Percentiles rank a stretch among this genome's conserved stretches.
These are phyloP conservation scores for Apistogramma diplotaenia DNA, from an alignment of 2,113 vertebrate genomes.

Conservation along the genomic window DNA sequence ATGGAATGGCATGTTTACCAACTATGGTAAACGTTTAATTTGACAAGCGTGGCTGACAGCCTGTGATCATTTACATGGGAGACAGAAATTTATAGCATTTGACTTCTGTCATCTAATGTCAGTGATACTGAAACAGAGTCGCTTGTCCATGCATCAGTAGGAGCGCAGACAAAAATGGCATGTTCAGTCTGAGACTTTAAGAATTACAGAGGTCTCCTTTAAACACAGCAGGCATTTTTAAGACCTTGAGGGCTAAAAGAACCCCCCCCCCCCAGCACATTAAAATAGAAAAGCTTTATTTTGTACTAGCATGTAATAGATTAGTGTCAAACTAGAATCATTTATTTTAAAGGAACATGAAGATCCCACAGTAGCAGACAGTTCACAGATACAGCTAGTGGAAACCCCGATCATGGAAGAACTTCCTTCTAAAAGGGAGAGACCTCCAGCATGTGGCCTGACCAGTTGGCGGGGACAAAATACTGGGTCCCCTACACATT, in stretches of 20 bases:
- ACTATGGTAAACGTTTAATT: slow-evolving; percentile 53
- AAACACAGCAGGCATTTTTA: background rate
- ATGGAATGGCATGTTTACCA: slow-evolving; percentile 56
- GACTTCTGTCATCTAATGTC: slow-evolving; percentile 50
- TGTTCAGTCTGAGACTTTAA: background rate
- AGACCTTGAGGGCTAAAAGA: background rate
- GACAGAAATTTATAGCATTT: slow-evolving; percentile 45
- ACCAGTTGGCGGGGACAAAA: background rate
- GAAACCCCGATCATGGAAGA: background rate
- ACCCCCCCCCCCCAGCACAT: background rate
- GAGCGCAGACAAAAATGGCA: slow-evolving; percentile 4
- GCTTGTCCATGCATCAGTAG: background rate
- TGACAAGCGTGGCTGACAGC: slow-evolving; percentile 51
- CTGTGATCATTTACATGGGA: slow-evolving; percentile 50
- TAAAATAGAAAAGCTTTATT: background rate
- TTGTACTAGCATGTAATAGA: no score
- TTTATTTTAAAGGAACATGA: background rate
- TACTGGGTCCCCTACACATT: background rate
- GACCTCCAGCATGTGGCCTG: background rate
- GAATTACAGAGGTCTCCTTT: background rate
- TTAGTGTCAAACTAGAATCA: no score
- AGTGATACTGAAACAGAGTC: slow-evolving; percentile 27
- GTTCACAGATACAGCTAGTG: background rate
- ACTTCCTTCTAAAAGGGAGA: background rate
- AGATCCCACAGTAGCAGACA: background rate